Base-by-base conservation (phyloP, 2,797 vertebrate genomes). In the Syndactyla subalaris region DNA sequence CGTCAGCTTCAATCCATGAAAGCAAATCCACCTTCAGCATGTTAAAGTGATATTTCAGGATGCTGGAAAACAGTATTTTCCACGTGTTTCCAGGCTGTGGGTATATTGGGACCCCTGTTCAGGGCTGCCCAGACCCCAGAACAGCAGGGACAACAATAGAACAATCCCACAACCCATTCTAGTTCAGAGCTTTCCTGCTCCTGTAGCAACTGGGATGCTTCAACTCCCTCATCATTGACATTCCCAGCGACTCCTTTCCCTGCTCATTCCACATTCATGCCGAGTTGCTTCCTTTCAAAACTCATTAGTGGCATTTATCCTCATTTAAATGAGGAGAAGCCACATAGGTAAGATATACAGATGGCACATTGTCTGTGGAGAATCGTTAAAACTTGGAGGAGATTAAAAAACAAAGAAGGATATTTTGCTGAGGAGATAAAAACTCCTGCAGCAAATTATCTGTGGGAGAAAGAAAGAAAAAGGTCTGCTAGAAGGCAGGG, bases 291-390 rank as follows among this genome's bases (percentile, higher is more conserved):
- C 92, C 81, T 97, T 94, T 97, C 94, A 95, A 94, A 96, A 93
- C 93, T 93, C 96, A 94, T 96, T 94, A 96, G 88, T 79, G 73
- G 84, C 92, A 89, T 96, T 97, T 97, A 96, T 94, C 86, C 71
- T 94, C 91, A 92, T 96, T 94, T 86, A 80, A 95, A 95, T 95
- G 93, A 96, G 80, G 90, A 93, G 86, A 94, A 92, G 74, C 48
- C 87, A 38, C 18, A 7, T 43, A 97, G 94, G 97, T 96, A 89
- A 91, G 75, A 88, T 76, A 78, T 67, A 57, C 88, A 95, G 95
- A 96, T 96, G 96, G 93, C 71, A 76, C 70, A 85, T 85, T 95
- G 89, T 92, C 94, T 94, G 84, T 11, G 71, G 93, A 94, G 92
- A 85, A 91, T 88, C 45, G 2, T 89, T 96, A 95, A 89, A 92